phyloP scores from a whole-genome alignment of 2,888 invertebrate genomes.

The Steinernema scapterisci region DNA sequence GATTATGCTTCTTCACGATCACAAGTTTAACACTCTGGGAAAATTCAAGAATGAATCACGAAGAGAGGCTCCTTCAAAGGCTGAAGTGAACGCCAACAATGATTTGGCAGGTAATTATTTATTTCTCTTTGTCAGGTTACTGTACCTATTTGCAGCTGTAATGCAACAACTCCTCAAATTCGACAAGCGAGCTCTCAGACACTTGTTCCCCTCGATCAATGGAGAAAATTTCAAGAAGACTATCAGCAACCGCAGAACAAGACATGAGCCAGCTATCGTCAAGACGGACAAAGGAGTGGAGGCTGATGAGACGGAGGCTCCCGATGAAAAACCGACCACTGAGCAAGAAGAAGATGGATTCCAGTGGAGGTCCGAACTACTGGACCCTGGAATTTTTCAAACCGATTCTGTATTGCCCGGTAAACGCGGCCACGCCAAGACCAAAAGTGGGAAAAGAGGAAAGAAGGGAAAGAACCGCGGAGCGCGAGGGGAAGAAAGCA shows the following conservation, averaged over 20 bases:
- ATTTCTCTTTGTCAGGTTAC: not conserved
- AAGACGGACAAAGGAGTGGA: not conserved
- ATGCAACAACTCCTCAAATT: not conserved
- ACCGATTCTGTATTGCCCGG: not conserved
- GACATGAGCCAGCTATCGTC: not conserved
- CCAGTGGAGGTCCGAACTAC: not conserved
- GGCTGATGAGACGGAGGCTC: not conserved
- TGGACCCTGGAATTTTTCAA: not conserved
- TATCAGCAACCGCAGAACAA: not conserved
- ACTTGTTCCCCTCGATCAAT: conserved; percentile 1
- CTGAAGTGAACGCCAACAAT: not conserved
- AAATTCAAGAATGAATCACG: not conserved
- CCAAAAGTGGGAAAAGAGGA: not conserved
- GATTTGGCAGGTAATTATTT: not conserved
- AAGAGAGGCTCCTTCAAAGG: not conserved
- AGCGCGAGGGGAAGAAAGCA: too few relatives aligned
- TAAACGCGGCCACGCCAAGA: too few relatives aligned
- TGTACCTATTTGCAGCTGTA: not conserved
- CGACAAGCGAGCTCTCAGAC: not conserved
- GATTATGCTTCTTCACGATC: not conserved
- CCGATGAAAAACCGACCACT: not conserved
- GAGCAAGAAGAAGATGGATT: not conserved
- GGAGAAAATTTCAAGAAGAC: not conserved
- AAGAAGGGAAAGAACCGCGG: too few relatives aligned
- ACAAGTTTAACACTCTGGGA: not conserved